Evolutionary conservation across 2,888 invertebrate genomes (phyloP).

Genomic region (Platerodrilus igneus): DNA sequence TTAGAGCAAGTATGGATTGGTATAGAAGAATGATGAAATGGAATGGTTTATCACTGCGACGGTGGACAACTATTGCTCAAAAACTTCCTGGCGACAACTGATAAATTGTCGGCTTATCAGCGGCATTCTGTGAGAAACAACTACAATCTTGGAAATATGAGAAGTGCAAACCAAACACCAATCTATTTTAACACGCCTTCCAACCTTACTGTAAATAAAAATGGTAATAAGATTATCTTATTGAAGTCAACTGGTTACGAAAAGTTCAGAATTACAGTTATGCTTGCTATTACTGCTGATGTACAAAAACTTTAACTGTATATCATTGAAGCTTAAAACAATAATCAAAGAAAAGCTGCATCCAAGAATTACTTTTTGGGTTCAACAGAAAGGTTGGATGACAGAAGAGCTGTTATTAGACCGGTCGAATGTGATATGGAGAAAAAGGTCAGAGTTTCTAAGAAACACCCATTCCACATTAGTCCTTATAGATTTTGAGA

Average conservation of each 20-base stretch:
- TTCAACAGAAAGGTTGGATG: constrained; percentile 24
- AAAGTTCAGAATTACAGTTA: constrained; percentile 4
- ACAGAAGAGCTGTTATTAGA: constrained; percentile 18
- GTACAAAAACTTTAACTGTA: constrained; percentile 16
- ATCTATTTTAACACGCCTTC: constrained; percentile 13
- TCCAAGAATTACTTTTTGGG: constrained; percentile 13
- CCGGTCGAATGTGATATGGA: constrained; percentile 21
- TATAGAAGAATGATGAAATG: no score
- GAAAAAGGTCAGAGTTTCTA: constrained; percentile 16
- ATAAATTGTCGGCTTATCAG: no score
- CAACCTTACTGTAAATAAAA: constrained; percentile 12
- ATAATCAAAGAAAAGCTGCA: constrained; percentile 19
- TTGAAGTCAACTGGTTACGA: constrained; percentile 1
- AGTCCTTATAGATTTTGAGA: no score
- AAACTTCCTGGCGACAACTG: no score
- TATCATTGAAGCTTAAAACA: constrained; percentile 11
- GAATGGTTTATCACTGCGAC: no score
- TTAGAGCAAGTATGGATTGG: no score
- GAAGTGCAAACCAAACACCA: constrained; percentile 4
- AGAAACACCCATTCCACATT: constrained; percentile 13
- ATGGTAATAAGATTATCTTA: constrained; percentile 10
- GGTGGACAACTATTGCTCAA: no score
- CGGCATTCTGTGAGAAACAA: no score
- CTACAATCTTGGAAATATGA: constrained; percentile 4
- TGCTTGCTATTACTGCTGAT: constrained; percentile 11